Evolutionary conservation across 2,113 vertebrate species (phyloP).

Genomic region (Takifugu bimaculatus): DNA sequence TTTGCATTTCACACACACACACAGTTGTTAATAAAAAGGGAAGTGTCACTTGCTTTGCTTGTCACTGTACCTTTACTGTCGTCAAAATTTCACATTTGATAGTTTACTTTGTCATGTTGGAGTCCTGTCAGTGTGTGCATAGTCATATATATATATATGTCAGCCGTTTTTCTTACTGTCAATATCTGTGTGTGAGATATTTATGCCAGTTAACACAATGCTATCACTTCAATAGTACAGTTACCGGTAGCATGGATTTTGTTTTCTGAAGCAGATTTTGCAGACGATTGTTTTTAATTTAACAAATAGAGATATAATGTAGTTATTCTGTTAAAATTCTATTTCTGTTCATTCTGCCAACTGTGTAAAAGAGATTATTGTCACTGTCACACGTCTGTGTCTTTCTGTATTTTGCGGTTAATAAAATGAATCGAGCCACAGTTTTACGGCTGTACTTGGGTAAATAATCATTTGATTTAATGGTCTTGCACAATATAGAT

Average conservation of each 20-base stretch:
- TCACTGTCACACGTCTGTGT: slow-evolving; percentile 3
- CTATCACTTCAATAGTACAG: too few species aligned
- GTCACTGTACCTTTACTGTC: slow-evolving; percentile 39
- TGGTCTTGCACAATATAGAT: too few species aligned
- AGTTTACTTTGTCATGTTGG: neutral
- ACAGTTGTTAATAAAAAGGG: slow-evolving; percentile 24
- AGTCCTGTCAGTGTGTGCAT: neutral
- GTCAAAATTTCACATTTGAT: slow-evolving; percentile 37
- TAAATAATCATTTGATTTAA: too few species aligned
- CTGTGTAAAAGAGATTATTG: slow-evolving; percentile 21
- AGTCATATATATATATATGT: too few species aligned
- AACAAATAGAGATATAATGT: too few species aligned
- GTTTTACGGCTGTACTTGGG: neutral
- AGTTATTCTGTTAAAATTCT: too few species aligned
- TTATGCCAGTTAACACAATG: slow-evolving; percentile 33
- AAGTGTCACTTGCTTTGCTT: slow-evolving; percentile 27
- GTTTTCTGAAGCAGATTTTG: too few species aligned
- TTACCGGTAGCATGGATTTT: too few species aligned
- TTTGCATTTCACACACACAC: too few species aligned
- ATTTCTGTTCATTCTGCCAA: slow-evolving; percentile 10
- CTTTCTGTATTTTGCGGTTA: neutral
- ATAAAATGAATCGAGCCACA: neutral
- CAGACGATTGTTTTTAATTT: too few species aligned
- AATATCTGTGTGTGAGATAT: slow-evolving; percentile 25
- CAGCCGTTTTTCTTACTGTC: slow-evolving; percentile 8